Evolutionary conservation across 2,888 invertebrate genomes (phyloP).

Genomic region (Muschampia plurimacula): DNA sequence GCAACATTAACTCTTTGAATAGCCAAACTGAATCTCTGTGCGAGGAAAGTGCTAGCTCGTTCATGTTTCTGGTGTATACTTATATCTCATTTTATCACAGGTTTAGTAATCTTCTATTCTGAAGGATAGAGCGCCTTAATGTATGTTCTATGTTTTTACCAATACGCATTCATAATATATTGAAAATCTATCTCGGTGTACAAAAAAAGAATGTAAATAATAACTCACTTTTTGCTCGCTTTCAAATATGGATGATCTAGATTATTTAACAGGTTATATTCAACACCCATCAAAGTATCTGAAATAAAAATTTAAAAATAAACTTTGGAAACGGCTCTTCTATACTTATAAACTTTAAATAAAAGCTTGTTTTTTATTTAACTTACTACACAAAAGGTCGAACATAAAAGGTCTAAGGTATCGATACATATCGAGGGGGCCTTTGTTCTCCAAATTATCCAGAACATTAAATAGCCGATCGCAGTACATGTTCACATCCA

Average conservation of each 20-base stretch:
- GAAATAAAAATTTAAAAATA: constrained; percentile 33
- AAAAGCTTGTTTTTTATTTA: constrained; percentile 6
- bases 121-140: too few relatives aligned
- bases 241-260: constrained; percentile 52
- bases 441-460: constrained; percentile 44
- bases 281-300: constrained; percentile 54
- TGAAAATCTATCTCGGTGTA: too few relatives aligned
- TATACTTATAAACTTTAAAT: not conserved
- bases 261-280: constrained; percentile 48
- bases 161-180: too few relatives aligned
- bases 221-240: constrained; percentile 50
- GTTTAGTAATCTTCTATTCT: too few relatives aligned
- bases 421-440: constrained; percentile 50
- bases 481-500: constrained; percentile 49
- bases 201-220: not conserved
- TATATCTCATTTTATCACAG: too few relatives aligned
- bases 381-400: constrained; percentile 55
- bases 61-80: too few relatives aligned
- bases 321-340: not conserved
- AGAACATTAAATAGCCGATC: constrained; percentile 50
- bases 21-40: too few relatives aligned
- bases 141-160: too few relatives aligned
- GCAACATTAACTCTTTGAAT: too few relatives aligned
- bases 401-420: constrained; percentile 56
- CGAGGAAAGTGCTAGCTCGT: too few relatives aligned